A percentile compares a stretch with the other conserved stretches of the same genome.
Evolutionary conservation across 2,888 invertebrate genomes (phyloP).

Genomic region (Archips xylosteana): DNA sequence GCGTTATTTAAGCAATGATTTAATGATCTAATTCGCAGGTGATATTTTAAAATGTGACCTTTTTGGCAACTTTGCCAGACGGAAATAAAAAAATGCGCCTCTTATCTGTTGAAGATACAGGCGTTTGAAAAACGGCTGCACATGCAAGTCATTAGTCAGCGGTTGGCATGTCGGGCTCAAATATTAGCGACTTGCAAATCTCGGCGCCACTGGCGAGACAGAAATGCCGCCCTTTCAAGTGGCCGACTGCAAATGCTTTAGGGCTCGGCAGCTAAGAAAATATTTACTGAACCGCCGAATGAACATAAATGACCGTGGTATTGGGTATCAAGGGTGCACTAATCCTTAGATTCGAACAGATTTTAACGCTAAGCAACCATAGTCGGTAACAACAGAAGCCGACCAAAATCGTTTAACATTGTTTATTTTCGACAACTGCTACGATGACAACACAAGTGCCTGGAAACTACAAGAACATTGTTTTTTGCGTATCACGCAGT

Average conservation of each 20-base stretch:
- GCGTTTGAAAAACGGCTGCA: slow-evolving; percentile 64
- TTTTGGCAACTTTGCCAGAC: slow-evolving; percentile 44
- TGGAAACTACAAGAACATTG: slow-evolving; percentile 15
- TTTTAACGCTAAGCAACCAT: slow-evolving; percentile 35
- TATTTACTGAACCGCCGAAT: slow-evolving; percentile 75
- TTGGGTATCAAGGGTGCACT: slow-evolving; percentile 61
- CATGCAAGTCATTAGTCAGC: slow-evolving; percentile 81
- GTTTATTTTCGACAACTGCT: slow-evolving; percentile 30
- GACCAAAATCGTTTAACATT: slow-evolving; percentile 23
- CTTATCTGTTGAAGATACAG: slow-evolving; percentile 55
- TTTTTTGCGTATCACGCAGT: slow-evolving; percentile 17
- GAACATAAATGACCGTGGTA: slow-evolving; percentile 83
- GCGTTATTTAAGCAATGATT: slow-evolving; percentile 35
- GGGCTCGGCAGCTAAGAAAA: slow-evolving; percentile 75
- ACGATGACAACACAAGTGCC: neutral
- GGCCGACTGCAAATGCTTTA: slow-evolving; percentile 60
- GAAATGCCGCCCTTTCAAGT: slow-evolving; percentile 61
- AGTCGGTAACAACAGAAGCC: slow-evolving; percentile 29
- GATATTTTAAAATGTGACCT: slow-evolving; percentile 32
- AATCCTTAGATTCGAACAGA: slow-evolving; percentile 39
- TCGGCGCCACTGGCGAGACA: slow-evolving; percentile 71
- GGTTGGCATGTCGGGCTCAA: slow-evolving; percentile 66
- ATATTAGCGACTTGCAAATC: slow-evolving; percentile 79
- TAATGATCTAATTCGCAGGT: slow-evolving; percentile 38
- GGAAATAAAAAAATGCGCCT: slow-evolving; percentile 50